Evolutionary conservation across 2,113 vertebrate species (phyloP), one percentile per base, ranked within the genome.

Genomic region (Oceanites oceanicus): DNA sequence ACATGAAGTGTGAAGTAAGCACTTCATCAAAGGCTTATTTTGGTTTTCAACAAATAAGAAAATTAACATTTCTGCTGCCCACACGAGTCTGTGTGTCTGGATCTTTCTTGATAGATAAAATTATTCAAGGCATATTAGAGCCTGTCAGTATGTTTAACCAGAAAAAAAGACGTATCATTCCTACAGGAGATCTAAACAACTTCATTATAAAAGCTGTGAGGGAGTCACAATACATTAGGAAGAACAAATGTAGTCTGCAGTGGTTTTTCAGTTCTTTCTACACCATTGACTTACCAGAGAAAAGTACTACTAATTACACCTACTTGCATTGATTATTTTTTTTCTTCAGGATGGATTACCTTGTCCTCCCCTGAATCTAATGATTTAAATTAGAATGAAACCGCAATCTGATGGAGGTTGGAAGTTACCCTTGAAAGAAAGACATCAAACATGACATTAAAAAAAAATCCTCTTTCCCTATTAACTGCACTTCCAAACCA

Each of bases 301-400:
- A 72, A 77, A 94, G 95, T 81, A 96, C 93, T 90, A 91, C 95
- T 97, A 97, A 98, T 98, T 97, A 97, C 79, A 93, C 88, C 90
- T 90, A 93, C 90, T 96, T 94, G 96, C 94, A 98, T 94, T 38
- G 97, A 98, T 98, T 98, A 25, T 47, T 96, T 97, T 73, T 81
- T 93, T 96, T 90, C 93, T 92, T 5, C 67, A 92, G 96, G 95
- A 98, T 85, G 32, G 94, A 97, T 98, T 96, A 96, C 91, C 53
- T 97, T 95, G 90, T 96, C 92, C 55, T 94, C 84, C 70, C 65
- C 77, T 94, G 91, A 96, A 96, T 94, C 89, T 97, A 98, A 98
- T 93, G 96, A 95, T 95, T 93, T 71, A 97, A 97, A 97, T 96
- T 90, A 95, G 88, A 96, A 56, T 4, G 73, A 97, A 92, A 78